These are phyloP conservation scores for Typhlichthys eigenmanni DNA, from an alignment of 2,797 vertebrate species.

Conservation along the genomic window DNA sequence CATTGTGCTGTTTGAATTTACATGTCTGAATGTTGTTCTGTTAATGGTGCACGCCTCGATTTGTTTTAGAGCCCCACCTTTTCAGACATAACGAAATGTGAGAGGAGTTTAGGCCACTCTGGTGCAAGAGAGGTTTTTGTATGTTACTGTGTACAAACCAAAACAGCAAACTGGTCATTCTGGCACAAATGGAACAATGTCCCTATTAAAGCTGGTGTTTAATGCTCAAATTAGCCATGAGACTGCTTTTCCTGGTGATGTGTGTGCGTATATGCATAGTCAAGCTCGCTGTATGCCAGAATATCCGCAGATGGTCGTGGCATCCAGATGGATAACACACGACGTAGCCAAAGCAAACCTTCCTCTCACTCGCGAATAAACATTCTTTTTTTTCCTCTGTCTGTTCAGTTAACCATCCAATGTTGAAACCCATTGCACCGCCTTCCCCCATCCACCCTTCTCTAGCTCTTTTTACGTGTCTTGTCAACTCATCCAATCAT, in stretches of 20 bases:
- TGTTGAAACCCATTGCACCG: constrained; percentile 8
- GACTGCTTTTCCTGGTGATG: neutral
- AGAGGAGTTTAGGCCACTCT: no score
- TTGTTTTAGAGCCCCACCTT: no score
- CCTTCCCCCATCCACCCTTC: neutral
- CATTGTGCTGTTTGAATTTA: constrained; percentile 43
- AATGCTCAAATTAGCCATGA: no score
- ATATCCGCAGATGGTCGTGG: constrained; percentile 52
- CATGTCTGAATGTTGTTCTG: neutral
- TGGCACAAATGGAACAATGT: no score
- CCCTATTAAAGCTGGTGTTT: no score
- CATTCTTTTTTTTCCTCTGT: constrained; percentile 30
- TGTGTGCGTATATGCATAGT: constrained; percentile 1
- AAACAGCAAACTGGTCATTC: no score
- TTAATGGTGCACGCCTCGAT: no score
- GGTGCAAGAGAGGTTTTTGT: no score
- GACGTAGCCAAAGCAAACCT: constrained; percentile 54
- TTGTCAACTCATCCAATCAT: constrained; percentile 15
- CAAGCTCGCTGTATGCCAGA: constrained; percentile 12
- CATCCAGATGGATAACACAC: constrained; percentile 42
- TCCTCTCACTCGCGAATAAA: constrained; percentile 26
- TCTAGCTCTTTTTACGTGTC: constrained; percentile 63
- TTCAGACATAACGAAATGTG: no score
- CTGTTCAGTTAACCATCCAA: constrained; percentile 13
- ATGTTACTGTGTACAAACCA: no score